Conservation (phyloP, 2,888 invertebrate genomes). For the Caenorhabditis wallacei region DNA sequence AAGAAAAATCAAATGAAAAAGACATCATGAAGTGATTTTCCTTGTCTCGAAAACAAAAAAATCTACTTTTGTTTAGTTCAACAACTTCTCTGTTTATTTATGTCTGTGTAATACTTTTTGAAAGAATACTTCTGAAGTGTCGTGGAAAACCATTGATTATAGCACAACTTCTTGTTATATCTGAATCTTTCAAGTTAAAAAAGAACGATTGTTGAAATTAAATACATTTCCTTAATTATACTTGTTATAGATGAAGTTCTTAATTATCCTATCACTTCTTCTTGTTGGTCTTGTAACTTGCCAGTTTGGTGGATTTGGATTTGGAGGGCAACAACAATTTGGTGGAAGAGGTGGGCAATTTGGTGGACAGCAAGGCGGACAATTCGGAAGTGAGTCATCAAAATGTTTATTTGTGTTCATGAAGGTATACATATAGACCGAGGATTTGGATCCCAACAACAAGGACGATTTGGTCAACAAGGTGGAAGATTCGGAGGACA, state of each 20-base stretch:
- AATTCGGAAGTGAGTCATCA: conserved; percentile 17
- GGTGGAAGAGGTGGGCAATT: conserved; percentile 30
- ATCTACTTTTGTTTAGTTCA: too few species aligned
- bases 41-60: too few species aligned
- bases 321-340: conserved; percentile 25
- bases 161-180: not conserved
- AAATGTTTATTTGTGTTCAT: not conserved
- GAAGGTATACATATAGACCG: not conserved
- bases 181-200: too few species aligned
- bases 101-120: too few species aligned
- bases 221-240: too few species aligned
- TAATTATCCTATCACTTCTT: conserved; percentile 36
- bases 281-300: conserved; percentile 37
- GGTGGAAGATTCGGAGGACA: conserved; percentile 17
- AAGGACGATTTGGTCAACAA: conserved; percentile 27
- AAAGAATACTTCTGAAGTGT: too few species aligned
- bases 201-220: too few species aligned
- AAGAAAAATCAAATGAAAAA: not conserved
- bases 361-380: conserved; percentile 30
- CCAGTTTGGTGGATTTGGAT: conserved; percentile 39
- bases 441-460: conserved; percentile 14
- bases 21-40: too few species aligned
- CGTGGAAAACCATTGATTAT: not conserved
- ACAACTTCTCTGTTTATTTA: too few species aligned
- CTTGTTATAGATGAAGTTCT: conserved; percentile 24